Evolutionary conservation across 2,888 invertebrate genomes (phyloP).

Genomic region (Sepiola atlantica): DNA sequence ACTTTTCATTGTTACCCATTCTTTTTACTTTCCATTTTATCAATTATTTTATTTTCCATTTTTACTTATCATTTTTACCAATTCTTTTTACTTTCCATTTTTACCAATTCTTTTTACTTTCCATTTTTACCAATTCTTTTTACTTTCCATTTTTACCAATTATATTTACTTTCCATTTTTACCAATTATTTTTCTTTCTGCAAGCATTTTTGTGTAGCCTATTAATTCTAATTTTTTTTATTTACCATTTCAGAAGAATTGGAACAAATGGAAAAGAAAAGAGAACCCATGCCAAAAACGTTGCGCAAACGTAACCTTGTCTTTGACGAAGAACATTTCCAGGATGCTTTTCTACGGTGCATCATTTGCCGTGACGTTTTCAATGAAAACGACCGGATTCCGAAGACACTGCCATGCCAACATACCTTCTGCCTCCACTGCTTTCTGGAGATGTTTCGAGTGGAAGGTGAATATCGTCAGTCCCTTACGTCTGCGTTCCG

Average conservation of each 20-base stretch:
- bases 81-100: too few relatives aligned
- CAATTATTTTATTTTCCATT: too few relatives aligned
- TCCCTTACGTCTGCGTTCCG: slow-evolving; percentile 67
- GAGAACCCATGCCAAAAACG: slow-evolving; percentile 44
- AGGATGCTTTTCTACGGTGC: slow-evolving; percentile 71
- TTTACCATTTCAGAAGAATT: not conserved
- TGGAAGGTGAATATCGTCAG: slow-evolving; percentile 69
- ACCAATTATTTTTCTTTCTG: not conserved
- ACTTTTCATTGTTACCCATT: too few relatives aligned
- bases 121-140: too few relatives aligned
- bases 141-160: too few relatives aligned
- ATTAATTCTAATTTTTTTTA: not conserved
- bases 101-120: too few relatives aligned
- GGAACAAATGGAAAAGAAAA: not conserved
- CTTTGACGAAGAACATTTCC: slow-evolving; percentile 68
- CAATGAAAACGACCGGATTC: slow-evolving; percentile 71
- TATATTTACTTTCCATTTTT: too few relatives aligned
- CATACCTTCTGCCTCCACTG: slow-evolving; percentile 74
- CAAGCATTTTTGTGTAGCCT: not conserved
- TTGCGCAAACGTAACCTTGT: slow-evolving; percentile 63
- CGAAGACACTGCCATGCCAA: slow-evolving; percentile 74
- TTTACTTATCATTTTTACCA: too few relatives aligned
- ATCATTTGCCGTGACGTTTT: slow-evolving; percentile 72
- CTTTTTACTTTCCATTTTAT: too few relatives aligned
- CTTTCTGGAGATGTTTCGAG: slow-evolving; percentile 70